Evolutionary conservation across 1,140 invertebrate genomes (phyloP).

Genomic region (Lanistes nyassanus): DNA sequence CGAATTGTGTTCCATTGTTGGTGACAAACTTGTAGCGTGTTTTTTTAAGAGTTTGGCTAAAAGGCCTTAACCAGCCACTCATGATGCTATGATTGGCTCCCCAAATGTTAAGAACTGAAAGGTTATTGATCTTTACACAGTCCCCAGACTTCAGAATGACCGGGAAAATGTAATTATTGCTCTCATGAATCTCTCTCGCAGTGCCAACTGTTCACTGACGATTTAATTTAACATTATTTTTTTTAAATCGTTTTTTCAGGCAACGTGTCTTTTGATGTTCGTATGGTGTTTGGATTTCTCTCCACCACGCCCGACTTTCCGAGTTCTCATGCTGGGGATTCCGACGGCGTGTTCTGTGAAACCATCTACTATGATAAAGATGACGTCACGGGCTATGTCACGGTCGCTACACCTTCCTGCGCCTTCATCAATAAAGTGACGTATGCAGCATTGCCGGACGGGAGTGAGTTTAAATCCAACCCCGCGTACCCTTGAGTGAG

Average conservation of each 20-base stretch:
- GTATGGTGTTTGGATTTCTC: conserved; percentile 8
- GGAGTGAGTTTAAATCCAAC: conserved; percentile 11
- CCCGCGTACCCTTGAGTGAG: no score
- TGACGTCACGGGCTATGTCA: conserved; percentile 18
- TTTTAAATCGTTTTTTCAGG: conserved; percentile 1
- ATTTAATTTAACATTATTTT: neutral
- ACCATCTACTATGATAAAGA: conserved; percentile 6
- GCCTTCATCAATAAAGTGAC: conserved; percentile 17
- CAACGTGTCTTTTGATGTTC: conserved; percentile 13
- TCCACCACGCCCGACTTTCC: neutral
- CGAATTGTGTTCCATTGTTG: no score
- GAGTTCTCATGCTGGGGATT: neutral
- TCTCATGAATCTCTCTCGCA: no score
- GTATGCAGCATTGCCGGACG: neutral
- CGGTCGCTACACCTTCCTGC: conserved; percentile 11
- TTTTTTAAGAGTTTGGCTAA: no score
- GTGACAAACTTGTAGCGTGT: no score
- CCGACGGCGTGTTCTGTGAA: conserved; percentile 5
- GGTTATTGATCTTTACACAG: no score
- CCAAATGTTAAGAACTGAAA: no score
- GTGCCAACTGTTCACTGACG: no score
- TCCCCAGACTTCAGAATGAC: no score
- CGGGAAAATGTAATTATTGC: no score
- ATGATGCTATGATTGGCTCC: no score
- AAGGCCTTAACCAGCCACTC: no score